A percentile compares a stretch with the other conserved stretches of the same genome.
These are phyloP conservation scores for Sylvicola cinctus DNA, from an alignment of 2,888 invertebrate genomes.

Conservation along the genomic window DNA sequence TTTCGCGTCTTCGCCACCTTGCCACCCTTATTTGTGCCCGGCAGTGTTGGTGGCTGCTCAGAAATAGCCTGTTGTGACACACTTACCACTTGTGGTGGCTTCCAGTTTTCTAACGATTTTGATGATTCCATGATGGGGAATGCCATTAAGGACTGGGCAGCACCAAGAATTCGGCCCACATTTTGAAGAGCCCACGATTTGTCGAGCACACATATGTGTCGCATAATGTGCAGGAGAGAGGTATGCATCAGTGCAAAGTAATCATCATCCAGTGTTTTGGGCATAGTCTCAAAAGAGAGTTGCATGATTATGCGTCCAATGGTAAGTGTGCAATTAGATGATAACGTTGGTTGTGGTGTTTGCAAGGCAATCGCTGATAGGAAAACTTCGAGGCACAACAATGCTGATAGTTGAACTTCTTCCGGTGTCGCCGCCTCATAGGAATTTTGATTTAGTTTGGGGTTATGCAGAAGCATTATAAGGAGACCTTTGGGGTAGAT, in stretches of 20 bases:
- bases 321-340: too few relatives aligned
- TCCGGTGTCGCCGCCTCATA: conserved; percentile 10
- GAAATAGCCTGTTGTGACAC: conserved; percentile 39
- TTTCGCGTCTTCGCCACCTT: conserved; percentile 24
- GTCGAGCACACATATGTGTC: conserved; percentile 16
- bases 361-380: conserved; percentile 4
- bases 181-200: conserved; percentile 17
- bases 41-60: conserved; percentile 17
- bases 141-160: conserved; percentile 28
- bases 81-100: conserved; percentile 31
- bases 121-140: too few relatives aligned
- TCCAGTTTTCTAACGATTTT: conserved; percentile 13
- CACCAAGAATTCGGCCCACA: conserved; percentile 33
- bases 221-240: conserved; percentile 11
- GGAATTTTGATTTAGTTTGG: conserved; percentile 3
- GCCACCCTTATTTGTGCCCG: conserved; percentile 30
- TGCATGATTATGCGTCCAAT: not conserved
- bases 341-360: too few relatives aligned
- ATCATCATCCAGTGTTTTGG: conserved; percentile 3
- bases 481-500: conserved; percentile 10
- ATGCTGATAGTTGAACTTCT: conserved; percentile 10
- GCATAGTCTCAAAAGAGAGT: conserved; percentile 1
- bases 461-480: conserved; percentile 6
- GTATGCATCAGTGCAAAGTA: conserved; percentile 7
- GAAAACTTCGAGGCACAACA: conserved; percentile 11